Conservation (phyloP, 2,888 invertebrate genomes). For the Perizoma flavofasciatum region DNA sequence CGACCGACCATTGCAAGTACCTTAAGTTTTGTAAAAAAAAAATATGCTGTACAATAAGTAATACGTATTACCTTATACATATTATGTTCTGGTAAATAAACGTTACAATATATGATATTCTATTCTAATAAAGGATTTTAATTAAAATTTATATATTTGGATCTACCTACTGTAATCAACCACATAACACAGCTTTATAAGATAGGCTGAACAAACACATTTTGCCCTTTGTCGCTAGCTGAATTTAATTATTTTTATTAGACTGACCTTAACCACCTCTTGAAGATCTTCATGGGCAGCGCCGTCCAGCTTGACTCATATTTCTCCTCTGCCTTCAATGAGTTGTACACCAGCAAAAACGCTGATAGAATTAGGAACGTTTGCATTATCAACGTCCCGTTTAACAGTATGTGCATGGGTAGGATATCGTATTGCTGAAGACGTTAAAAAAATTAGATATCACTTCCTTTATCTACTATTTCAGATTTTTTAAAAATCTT, state of each 20-base stretch:
- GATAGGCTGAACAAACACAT: constrained; percentile 25
- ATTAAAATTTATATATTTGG: no score
- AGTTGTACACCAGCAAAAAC: constrained; percentile 42
- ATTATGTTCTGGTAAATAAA: no score
- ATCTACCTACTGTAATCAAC: no score
- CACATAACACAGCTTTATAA: no score
- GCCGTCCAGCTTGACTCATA: constrained; percentile 32
- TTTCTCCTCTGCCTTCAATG: constrained; percentile 32
- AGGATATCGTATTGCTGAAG: constrained; percentile 9
- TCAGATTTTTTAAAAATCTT: no score
- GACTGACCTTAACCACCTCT: constrained; percentile 47
- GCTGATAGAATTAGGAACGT: constrained; percentile 40
- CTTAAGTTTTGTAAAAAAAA: no score
- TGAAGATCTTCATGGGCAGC: constrained; percentile 35
- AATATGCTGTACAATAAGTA: no score
- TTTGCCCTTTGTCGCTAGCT: background rate
- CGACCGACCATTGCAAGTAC: no score
- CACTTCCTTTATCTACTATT: no score
- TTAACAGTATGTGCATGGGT: constrained; percentile 7
- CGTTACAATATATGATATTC: no score
- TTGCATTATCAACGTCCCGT: constrained; percentile 24
- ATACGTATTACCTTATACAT: no score
- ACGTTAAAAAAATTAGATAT: background rate
- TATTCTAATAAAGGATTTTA: no score
- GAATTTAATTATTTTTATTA: background rate